Evolutionary conservation across 2,797 vertebrate genomes (phyloP).

Genomic region (Oryzias dopingdopingensis): DNA sequence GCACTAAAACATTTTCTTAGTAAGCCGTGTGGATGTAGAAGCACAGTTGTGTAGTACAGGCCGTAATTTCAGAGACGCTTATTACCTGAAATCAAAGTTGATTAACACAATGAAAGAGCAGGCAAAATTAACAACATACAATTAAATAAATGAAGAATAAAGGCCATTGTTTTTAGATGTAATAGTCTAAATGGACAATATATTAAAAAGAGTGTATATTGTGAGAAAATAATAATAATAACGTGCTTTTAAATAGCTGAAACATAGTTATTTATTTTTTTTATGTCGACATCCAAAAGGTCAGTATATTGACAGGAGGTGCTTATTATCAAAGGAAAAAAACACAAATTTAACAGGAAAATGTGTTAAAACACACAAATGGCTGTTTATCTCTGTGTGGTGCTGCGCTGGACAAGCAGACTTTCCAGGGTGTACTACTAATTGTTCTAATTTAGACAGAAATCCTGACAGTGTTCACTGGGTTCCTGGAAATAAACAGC

Average conservation of each 20-base stretch:
- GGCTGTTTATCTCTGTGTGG: not conserved
- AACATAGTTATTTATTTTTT: too few relatives aligned
- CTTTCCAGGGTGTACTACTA: not conserved
- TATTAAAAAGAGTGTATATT: too few relatives aligned
- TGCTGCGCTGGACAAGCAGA: too few relatives aligned
- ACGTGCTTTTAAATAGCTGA: too few relatives aligned
- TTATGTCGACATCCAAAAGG: too few relatives aligned
- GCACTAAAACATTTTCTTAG: not conserved
- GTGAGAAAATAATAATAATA: too few relatives aligned
- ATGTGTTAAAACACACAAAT: conserved; percentile 15
- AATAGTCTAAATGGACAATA: too few relatives aligned
- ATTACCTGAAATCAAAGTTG: not conserved
- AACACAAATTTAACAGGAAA: not conserved
- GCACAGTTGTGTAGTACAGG: not conserved
- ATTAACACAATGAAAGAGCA: not conserved
- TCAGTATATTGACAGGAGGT: too few relatives aligned
- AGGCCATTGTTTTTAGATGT: too few relatives aligned
- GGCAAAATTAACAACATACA: not conserved
- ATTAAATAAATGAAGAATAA: not conserved
- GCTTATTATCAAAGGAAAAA: conserved; percentile 1
- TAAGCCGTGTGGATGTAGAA: not conserved
- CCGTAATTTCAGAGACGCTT: not conserved
- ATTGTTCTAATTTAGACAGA: conserved; percentile 48
- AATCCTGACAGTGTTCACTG: conserved; percentile 34
- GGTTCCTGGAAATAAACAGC: conserved; percentile 45